phyloP scores from a whole-genome alignment of 2,888 invertebrate genomes.

The Orgyia antiqua region DNA sequence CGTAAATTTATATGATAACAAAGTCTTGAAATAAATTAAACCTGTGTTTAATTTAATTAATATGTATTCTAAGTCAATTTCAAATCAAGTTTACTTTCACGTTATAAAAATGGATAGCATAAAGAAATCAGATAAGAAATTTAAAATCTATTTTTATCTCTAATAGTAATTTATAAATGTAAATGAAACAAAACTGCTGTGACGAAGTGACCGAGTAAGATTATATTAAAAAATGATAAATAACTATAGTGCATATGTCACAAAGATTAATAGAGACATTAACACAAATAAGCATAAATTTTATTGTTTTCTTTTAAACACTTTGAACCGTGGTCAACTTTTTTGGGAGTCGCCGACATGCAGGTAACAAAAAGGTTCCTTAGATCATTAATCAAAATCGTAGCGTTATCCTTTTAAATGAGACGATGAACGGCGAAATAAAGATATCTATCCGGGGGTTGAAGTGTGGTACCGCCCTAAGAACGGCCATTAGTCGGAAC shows the following conservation, averaged over 20 bases:
- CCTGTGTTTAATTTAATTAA: neutral
- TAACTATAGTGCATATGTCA: constrained; percentile 40
- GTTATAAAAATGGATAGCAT: constrained; percentile 1
- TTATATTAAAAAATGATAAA: constrained; percentile 27
- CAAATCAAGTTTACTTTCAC: neutral
- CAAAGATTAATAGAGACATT: constrained; percentile 68
- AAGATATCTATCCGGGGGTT: constrained; percentile 45
- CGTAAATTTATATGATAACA: neutral
- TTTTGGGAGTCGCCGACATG: constrained; percentile 59
- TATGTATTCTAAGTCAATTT: neutral
- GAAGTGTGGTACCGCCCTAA: constrained; percentile 49
- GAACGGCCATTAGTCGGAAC: constrained; percentile 35
- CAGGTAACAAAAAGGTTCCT: constrained; percentile 55
- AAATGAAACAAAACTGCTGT: constrained; percentile 53
- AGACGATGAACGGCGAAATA: constrained; percentile 54
- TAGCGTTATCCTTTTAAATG: constrained; percentile 51
- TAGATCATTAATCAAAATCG: constrained; percentile 65
- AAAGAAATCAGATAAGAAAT: neutral
- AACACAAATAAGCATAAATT: constrained; percentile 59
- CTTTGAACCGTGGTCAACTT: constrained; percentile 38
- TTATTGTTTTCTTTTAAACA: constrained; percentile 44
- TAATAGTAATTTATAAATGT: constrained; percentile 51
- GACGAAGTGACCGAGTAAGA: constrained; percentile 31
- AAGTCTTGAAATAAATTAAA: neutral
- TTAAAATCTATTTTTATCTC: constrained; percentile 20